These are phyloP conservation scores for Amiota minor DNA, from an alignment of 2,888 invertebrate genomes.

Conservation along the genomic window DNA sequence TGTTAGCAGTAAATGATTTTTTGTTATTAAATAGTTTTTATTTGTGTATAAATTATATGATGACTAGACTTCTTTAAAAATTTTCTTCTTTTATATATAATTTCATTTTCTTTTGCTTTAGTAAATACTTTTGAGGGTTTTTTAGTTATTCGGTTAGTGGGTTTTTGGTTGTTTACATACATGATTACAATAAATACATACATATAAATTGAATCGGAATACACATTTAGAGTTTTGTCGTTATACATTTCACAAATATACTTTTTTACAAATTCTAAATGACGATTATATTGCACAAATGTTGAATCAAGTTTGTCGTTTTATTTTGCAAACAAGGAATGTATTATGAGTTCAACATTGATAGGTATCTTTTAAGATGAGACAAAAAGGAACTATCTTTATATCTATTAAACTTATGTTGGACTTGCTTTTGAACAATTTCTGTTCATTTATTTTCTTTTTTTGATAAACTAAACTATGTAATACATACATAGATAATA, in stretches of 20 bases:
- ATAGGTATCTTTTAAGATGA: neutral
- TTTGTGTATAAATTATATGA: slow-evolving; percentile 50
- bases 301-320: too few species aligned
- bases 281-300: neutral
- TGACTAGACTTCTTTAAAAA: slow-evolving; percentile 48
- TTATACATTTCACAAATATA: too few species aligned
- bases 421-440: slow-evolving; percentile 1
- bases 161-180: slow-evolving; percentile 16
- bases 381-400: slow-evolving; percentile 12
- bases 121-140: slow-evolving; percentile 12
- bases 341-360: too few species aligned
- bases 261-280: too few species aligned
- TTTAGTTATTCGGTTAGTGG: slow-evolving; percentile 1
- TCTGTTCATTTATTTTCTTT: neutral
- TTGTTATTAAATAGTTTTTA: slow-evolving; percentile 20
- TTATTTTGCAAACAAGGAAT: too few species aligned
- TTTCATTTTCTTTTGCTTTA: slow-evolving; percentile 13
- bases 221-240: too few species aligned
- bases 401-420: neutral
- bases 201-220: too few species aligned
- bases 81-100: slow-evolving; percentile 31
- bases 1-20: neutral
- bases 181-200: slow-evolving; percentile 1
- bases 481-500: slow-evolving; percentile 5
- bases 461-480: slow-evolving; percentile 16